These are phyloP conservation scores for Melieria picta DNA, from an alignment of 2,888 invertebrate species.

Conservation along the genomic window DNA sequence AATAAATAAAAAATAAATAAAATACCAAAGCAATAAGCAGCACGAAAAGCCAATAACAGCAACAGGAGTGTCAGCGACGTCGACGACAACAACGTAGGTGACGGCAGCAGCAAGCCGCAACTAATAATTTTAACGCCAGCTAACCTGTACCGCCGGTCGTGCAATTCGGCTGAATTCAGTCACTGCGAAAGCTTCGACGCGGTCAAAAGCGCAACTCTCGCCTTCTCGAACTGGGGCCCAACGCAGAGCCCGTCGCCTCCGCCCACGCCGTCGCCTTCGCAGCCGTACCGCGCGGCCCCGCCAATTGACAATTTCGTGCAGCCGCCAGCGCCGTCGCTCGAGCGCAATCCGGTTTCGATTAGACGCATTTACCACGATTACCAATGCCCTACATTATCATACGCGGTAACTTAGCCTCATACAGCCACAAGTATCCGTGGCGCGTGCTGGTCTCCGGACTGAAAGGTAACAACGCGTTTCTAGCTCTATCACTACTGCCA, in stretches of 20 bases:
- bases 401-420: conserved; percentile 87
- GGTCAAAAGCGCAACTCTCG: conserved; percentile 6
- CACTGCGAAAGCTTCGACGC: conserved; percentile 9
- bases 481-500: neutral
- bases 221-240: neutral
- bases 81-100: neutral
- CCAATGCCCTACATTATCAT: conserved; percentile 91
- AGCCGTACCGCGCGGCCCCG: neutral
- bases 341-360: neutral
- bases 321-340: conserved; percentile 5
- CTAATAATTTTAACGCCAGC: conserved; percentile 20
- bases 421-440: conserved; percentile 88
- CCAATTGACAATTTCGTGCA: neutral
- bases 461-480: conserved; percentile 72
- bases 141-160: neutral
- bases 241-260: neutral
- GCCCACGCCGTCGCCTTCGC: neutral
- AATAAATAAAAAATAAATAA: too few relatives aligned
- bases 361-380: conserved; percentile 7
- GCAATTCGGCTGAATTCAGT: conserved; percentile 9
- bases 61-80: neutral
- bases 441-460: conserved; percentile 87
- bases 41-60: neutral
- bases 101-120: neutral
- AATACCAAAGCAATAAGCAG: neutral